phyloP scores from a whole-genome alignment of 2,113 vertebrate species.

The Rhegmatorhina hoffmannsi region DNA sequence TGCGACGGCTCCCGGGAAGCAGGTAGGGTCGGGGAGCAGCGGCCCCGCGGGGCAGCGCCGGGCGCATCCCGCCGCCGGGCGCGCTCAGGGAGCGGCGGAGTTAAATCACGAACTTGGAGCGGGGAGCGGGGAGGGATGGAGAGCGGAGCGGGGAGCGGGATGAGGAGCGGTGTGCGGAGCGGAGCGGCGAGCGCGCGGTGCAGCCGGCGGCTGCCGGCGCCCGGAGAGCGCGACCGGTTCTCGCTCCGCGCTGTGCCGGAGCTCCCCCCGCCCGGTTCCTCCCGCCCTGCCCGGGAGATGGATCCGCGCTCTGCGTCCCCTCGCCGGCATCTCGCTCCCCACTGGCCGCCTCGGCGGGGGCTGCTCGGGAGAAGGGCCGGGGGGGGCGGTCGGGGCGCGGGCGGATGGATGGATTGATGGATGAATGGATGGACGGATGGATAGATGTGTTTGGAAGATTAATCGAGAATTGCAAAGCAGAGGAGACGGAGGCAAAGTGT shows the following conservation, averaged over 20 bases:
- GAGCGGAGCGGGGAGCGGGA: not conserved
- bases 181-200: not conserved
- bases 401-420: not conserved
- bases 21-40: constrained; percentile 64
- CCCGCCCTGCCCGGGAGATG: not conserved
- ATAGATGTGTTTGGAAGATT: constrained; percentile 2
- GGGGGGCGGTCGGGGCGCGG: not conserved
- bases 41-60: not conserved
- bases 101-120: not conserved
- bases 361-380: not conserved
- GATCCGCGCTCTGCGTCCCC: not conserved
- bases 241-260: not conserved
- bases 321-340: not conserved
- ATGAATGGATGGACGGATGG: not conserved
- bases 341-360: not conserved
- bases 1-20: constrained; percentile 74
- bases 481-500: constrained; percentile 35
- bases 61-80: not conserved
- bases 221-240: not conserved
- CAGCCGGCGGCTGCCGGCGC: not conserved
- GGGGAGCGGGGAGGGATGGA: not conserved
- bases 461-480: not conserved
- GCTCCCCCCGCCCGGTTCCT: not conserved
- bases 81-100: not conserved
- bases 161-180: not conserved